A percentile compares a stretch with the other conserved stretches of the same genome.
Evolutionary conservation across 2,888 invertebrate species (phyloP).

Genomic region (Vandiemenella viatica): DNA sequence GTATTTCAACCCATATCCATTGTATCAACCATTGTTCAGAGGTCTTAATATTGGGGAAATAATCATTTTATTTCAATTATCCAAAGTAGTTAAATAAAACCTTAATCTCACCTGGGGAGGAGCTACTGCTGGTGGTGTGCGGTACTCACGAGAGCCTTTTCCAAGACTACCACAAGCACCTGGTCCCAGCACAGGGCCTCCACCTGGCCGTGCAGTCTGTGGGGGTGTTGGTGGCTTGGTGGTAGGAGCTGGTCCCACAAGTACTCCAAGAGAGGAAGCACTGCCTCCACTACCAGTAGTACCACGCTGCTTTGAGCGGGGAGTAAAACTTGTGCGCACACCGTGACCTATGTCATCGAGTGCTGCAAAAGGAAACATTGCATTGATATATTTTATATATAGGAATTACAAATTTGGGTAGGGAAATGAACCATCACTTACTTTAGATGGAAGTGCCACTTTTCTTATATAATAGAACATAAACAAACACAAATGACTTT

Average conservation of each 20-base stretch:
- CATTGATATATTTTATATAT: too few species aligned
- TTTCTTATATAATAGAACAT: too few species aligned
- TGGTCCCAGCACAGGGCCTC: too few species aligned
- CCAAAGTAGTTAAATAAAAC: too few species aligned
- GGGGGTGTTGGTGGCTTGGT: conserved; percentile 94
- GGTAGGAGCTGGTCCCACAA: conserved; percentile 74
- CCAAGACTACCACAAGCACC: conserved; percentile 37
- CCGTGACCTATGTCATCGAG: conserved; percentile 94
- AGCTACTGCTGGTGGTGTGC: conserved; percentile 91
- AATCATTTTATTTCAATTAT: too few species aligned
- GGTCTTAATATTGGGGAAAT: too few species aligned
- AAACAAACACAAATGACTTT: too few species aligned
- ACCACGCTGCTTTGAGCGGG: conserved; percentile 58
- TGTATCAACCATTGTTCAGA: too few species aligned
- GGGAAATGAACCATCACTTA: too few species aligned
- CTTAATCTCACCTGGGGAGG: conserved; percentile 85
- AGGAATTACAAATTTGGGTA: too few species aligned
- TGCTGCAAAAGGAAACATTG: conserved; percentile 33
- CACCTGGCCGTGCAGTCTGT: conserved; percentile 50
- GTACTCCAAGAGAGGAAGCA: conserved; percentile 32
- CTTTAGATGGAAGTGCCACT: too few species aligned
- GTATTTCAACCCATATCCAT: too few species aligned
- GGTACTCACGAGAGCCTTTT: conserved; percentile 59
- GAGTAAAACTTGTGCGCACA: conserved; percentile 47
- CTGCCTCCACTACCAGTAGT: conserved; percentile 53